Conservation (phyloP, 1,140 invertebrate species). For the Papilio xuthus region DNA sequence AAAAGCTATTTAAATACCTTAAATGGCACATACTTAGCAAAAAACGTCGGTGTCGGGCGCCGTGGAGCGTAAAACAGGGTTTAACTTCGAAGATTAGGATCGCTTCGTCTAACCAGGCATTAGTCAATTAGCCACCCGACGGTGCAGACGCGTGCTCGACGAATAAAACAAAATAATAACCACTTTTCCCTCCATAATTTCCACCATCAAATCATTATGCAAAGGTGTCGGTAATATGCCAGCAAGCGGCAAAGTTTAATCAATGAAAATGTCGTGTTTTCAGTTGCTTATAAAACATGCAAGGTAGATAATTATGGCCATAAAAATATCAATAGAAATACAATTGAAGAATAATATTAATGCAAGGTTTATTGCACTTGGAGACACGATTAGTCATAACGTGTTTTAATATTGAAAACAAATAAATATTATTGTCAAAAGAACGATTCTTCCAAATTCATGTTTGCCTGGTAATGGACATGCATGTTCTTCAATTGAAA, state of each 20-base stretch:
- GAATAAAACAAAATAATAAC: conserved; percentile 30
- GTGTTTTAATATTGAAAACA: no score
- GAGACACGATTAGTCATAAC: no score
- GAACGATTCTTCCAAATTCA: no score
- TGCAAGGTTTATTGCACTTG: no score
- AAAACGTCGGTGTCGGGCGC: neutral
- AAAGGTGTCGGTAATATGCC: conserved; percentile 4
- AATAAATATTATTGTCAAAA: no score
- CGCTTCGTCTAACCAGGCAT: conserved; percentile 26
- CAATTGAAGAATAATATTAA: neutral
- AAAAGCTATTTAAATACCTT: conserved; percentile 7
- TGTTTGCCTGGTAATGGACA: no score
- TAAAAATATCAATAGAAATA: neutral
- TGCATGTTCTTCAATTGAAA: no score
- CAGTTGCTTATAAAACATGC: neutral
- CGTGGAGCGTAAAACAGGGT: conserved; percentile 25
- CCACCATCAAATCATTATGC: neutral
- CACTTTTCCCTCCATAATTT: conserved; percentile 13
- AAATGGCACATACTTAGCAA: conserved; percentile 7
- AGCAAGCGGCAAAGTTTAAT: neutral
- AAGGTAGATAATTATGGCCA: neutral
- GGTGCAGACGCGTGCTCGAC: neutral
- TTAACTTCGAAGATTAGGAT: conserved; percentile 24
- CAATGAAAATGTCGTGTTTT: neutral
- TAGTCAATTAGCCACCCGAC: conserved; percentile 28